These are phyloP conservation scores for Marisa cornuarietis DNA, from an alignment of 1,140 invertebrate genomes.

Conservation along the genomic window DNA sequence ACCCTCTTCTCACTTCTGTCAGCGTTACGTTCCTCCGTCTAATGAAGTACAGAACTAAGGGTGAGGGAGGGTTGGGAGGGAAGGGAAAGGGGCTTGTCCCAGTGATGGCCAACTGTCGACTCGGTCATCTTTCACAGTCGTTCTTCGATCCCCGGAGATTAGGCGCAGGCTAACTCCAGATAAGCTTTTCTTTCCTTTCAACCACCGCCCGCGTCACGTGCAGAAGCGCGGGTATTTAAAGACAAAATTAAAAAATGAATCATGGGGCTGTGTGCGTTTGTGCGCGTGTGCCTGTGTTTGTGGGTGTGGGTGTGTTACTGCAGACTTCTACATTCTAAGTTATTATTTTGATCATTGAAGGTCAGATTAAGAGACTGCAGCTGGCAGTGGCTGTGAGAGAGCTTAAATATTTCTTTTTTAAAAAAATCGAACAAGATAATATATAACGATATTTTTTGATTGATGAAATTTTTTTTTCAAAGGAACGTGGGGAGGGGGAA, in stretches of 20 bases:
- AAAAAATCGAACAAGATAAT: too few relatives aligned
- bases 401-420: too few relatives aligned
- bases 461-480: too few relatives aligned
- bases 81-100: neutral
- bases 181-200: conserved; percentile 1
- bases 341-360: too few relatives aligned
- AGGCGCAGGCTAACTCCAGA: neutral
- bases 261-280: neutral
- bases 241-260: neutral
- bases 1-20: too few relatives aligned
- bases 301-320: conserved; percentile 8
- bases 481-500: too few relatives aligned
- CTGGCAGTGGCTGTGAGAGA: too few relatives aligned
- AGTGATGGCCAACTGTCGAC: neutral
- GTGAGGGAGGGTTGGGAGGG: too few relatives aligned
- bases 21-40: too few relatives aligned
- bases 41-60: too few relatives aligned
- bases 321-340: neutral
- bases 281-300: conserved; percentile 1
- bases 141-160: neutral
- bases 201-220: neutral
- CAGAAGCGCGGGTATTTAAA: neutral
- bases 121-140: neutral
- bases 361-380: too few relatives aligned
- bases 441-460: too few relatives aligned